Evolutionary conservation across 2,888 invertebrate species (phyloP), one percentile per base, ranked within the genome.

Genomic region (Eristalis tenax): DNA sequence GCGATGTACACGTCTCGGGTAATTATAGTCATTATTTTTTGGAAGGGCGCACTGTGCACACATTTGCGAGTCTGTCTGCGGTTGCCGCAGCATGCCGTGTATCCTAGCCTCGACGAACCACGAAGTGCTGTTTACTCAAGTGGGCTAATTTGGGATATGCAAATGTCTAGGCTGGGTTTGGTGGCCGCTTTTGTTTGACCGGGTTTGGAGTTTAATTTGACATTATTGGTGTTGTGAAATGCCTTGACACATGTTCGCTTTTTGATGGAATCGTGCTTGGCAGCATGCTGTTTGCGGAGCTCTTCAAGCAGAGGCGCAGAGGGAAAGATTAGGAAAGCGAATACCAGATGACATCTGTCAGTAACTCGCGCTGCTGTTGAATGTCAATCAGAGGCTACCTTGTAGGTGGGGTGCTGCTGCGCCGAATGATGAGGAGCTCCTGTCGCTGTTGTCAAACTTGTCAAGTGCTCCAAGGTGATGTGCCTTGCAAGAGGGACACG

Each of bases 81-180:
- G 4, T 11, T 10, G 56, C 56, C 4, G 56, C 38, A 10, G 18
- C 22, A 32, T n/a, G n/a, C n/a, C n/a, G n/a, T 65, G 32, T 56
- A 35, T 77, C 77, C 77, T 26, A 26, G 50, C 63, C 69, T 50
- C 6, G 26, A 32, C 6, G 26, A 63, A 18, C 6, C 18, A 8
- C 6, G 26, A 63, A 18, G 18, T 66, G 40, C 43, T 10, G n/a
- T n/a, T 4, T 28, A 43, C 65, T 78, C 40, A 43, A 66, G 50
- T 61, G 64, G 68, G 81, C 75, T 75, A 75, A 81, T 81, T 81
- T 75, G 61, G 74, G 63, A 69, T 50, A 81, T 81, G 69, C 81
- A 75, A 81, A 81, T 81, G 66, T 64, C 38, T 61, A 35, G 64
- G 79, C 64, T 69, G 70, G 70, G 22, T 13, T 57, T 28, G 56